Evolutionary conservation across 2,888 invertebrate genomes (phyloP).

Genomic region (Magallana nippona): DNA sequence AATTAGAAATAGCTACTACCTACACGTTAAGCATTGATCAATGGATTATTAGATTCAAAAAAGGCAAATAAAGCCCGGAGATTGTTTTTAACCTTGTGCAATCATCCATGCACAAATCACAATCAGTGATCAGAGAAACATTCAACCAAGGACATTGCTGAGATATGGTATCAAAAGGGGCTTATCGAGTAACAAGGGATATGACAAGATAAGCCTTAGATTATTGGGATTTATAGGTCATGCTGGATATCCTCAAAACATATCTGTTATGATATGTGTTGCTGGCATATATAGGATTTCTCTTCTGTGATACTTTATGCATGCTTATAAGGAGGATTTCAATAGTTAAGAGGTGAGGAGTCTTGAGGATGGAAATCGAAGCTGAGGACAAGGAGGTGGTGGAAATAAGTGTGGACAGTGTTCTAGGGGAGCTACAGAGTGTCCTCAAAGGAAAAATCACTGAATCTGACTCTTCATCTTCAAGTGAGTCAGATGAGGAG

Average conservation of each 20-base stretch:
- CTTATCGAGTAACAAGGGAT: neutral
- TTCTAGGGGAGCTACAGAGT: conserved; percentile 45
- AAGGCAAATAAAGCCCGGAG: neutral
- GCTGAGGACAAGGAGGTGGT: conserved; percentile 18
- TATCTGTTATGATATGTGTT: too few species aligned
- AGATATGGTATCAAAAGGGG: neutral
- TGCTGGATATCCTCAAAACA: neutral
- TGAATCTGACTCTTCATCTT: conserved; percentile 40
- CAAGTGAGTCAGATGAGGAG: conserved; percentile 8
- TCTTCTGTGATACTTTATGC: neutral
- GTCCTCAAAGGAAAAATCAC: conserved; percentile 42
- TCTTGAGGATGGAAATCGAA: neutral
- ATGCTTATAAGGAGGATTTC: neutral
- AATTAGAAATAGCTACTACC: too few species aligned
- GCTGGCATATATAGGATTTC: neutral
- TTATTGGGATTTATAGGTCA: neutral
- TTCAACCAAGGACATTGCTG: neutral
- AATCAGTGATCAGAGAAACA: neutral
- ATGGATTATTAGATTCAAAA: neutral
- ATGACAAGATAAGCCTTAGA: conserved; percentile 3
- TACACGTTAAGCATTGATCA: too few species aligned
- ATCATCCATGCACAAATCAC: neutral
- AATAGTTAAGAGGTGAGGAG: neutral
- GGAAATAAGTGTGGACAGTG: conserved; percentile 42
- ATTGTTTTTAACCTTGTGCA: conserved; percentile 33